Evolutionary conservation across 2,113 vertebrate species (phyloP).

Genomic region (Odontophorus gujanensis): DNA sequence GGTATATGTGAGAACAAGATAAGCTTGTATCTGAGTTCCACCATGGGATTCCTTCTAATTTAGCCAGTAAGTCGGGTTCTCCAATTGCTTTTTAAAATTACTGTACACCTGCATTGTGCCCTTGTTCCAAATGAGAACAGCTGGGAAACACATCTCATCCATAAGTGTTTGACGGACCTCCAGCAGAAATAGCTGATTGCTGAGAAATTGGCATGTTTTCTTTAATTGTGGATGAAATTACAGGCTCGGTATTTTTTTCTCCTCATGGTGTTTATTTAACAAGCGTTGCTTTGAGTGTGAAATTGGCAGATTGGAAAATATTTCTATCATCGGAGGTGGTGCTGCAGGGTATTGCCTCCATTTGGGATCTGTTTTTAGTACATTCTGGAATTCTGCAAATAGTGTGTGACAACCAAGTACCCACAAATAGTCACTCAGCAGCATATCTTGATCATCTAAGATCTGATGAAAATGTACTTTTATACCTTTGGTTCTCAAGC

Average conservation of each 20-base stretch:
- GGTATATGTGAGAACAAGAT: background rate
- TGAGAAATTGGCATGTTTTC: background rate
- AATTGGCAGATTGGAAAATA: background rate
- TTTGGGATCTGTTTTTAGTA: background rate
- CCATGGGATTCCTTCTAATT: background rate
- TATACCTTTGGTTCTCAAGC: background rate
- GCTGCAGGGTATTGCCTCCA: background rate
- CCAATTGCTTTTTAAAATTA: background rate
- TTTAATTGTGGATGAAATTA: constrained; percentile 14
- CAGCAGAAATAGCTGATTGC: background rate
- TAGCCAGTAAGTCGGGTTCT: background rate
- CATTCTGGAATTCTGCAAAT: constrained; percentile 9
- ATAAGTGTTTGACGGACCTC: accelerated
- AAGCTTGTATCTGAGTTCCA: background rate
- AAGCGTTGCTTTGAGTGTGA: background rate
- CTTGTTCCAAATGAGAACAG: background rate
- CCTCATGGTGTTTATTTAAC: constrained; percentile 3
- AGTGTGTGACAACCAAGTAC: accelerated
- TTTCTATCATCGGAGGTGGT: background rate
- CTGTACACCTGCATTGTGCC: background rate
- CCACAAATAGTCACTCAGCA: background rate
- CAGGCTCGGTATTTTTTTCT: background rate
- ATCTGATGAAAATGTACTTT: background rate
- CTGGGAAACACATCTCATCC: background rate
- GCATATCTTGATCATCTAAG: background rate